A percentile compares a stretch with the other conserved stretches of the same genome.
These are phyloP conservation scores for Lepidurus couesii DNA, from an alignment of 1,140 invertebrate genomes.

Conservation along the genomic window DNA sequence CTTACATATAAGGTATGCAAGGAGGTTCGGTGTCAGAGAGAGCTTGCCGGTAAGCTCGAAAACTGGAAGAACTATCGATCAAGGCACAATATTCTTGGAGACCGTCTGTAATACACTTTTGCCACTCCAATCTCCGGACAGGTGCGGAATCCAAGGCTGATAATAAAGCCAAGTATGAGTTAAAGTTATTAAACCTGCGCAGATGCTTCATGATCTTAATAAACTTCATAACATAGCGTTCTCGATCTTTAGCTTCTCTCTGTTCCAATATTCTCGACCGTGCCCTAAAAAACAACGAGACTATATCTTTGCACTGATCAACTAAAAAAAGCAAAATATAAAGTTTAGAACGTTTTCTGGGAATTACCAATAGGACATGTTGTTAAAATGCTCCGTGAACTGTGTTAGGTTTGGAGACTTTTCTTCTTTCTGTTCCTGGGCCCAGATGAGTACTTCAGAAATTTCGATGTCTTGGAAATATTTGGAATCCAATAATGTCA, in stretches of 20 bases:
- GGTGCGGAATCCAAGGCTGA: constrained; percentile 96
- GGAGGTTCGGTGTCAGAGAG: constrained; percentile 90
- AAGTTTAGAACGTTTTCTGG: constrained; percentile 27
- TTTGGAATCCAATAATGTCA: constrained; percentile 93
- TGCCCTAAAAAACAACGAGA: constrained; percentile 52
- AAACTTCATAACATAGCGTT: constrained; percentile 92
- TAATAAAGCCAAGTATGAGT: constrained; percentile 92
- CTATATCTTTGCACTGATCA: neutral
- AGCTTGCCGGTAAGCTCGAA: constrained; percentile 88
- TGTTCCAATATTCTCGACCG: constrained; percentile 70
- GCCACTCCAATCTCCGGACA: constrained; percentile 87
- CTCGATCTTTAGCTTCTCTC: constrained; percentile 84
- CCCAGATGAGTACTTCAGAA: constrained; percentile 94
- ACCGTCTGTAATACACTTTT: constrained; percentile 80
- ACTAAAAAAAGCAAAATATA: constrained; percentile 12
- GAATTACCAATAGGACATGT: constrained; percentile 91
- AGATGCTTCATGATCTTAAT: constrained; percentile 98
- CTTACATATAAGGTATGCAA: constrained; percentile 95
- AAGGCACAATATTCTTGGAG: constrained; percentile 86
- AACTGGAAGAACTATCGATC: constrained; percentile 93
- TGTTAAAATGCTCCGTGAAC: constrained; percentile 99
- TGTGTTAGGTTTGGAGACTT: constrained; percentile 89
- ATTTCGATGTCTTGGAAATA: constrained; percentile 95
- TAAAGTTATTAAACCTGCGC: constrained; percentile 90
- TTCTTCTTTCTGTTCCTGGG: constrained; percentile 94